Evolutionary conservation across 2,113 vertebrate genomes (phyloP).

Genomic region (Neolamprologus toae): DNA sequence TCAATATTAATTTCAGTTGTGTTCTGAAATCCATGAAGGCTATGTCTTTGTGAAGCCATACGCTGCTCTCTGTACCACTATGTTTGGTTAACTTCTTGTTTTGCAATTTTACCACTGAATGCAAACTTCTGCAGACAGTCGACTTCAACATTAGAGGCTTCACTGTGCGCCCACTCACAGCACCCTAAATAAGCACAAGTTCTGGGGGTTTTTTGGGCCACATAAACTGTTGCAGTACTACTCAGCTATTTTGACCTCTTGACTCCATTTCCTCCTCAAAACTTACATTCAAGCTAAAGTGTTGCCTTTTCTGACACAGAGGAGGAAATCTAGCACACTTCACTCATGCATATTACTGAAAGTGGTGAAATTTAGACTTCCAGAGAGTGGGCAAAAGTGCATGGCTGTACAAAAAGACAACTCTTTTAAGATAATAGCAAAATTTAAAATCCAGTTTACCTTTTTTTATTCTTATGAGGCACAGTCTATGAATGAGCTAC

Average conservation of each 20-base stretch:
- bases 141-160: neutral
- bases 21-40: no score
- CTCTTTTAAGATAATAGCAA: neutral
- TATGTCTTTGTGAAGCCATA: neutral
- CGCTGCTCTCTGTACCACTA: neutral
- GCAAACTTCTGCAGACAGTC: neutral
- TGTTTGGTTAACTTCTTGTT: neutral
- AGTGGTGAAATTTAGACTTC: neutral
- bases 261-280: neutral
- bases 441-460: neutral
- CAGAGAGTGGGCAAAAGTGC: neutral
- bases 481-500: neutral
- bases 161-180: neutral
- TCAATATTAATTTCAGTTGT: neutral
- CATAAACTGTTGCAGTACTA: neutral
- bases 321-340: neutral
- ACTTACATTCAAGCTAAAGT: neutral
- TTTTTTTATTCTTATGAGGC: neutral
- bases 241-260: neutral
- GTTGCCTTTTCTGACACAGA: neutral
- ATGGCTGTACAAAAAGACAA: neutral
- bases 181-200: neutral
- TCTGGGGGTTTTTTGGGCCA: accelerated
- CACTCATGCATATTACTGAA: neutral
- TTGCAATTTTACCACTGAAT: neutral